Base-by-base conservation (phyloP, 2,888 invertebrate species). In the Chouioia cunea region DNA sequence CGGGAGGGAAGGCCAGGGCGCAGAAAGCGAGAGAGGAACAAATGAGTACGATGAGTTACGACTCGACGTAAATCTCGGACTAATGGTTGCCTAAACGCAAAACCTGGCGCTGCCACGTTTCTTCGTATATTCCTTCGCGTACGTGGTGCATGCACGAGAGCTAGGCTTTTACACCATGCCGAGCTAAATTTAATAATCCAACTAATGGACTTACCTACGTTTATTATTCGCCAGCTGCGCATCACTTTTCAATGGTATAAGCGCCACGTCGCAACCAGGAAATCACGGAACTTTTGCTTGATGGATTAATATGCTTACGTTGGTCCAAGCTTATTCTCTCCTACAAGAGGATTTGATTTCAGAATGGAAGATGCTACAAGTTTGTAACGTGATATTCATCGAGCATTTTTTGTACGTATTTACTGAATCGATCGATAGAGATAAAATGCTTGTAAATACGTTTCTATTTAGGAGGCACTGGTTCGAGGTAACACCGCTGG, bases 21-120 rank as follows among this genome's bases (percentile, higher is more conserved):
- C 27, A 70, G 74, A 67, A 73, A 67, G 75, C 65, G 77, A 74
- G 73, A 76, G 79, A 81, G 81, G 81, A 82, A 83, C 82, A 85
- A 84, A 85, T 83, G 82, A 83, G 84, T 81, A 82, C 81, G 83
- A 85, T 85, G 85, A 85, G 83, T 85, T 85, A 85, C 84, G 85
- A 80, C 85, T 80, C 79, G 81, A 80, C 82, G 84, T 85, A 85
- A 85, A 85, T 85, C 85, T 84, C 79, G 71, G 74, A 77, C 84
- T 85, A 85, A 85, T 85, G 83, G 84, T 79, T 81, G 84, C 83
- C 85, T 85, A 85, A 85, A 85, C 83, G 85, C 82, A 81, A 85
- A 82, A 83, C 81, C 74, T 56, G 67, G 67, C 65, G 60, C 67
- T 69, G 71, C 69, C 69, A 64, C 68, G 63, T 56, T 65, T 65